Base-by-base conservation (phyloP, 2,113 vertebrate genomes). In the Neogobius melanostomus region DNA sequence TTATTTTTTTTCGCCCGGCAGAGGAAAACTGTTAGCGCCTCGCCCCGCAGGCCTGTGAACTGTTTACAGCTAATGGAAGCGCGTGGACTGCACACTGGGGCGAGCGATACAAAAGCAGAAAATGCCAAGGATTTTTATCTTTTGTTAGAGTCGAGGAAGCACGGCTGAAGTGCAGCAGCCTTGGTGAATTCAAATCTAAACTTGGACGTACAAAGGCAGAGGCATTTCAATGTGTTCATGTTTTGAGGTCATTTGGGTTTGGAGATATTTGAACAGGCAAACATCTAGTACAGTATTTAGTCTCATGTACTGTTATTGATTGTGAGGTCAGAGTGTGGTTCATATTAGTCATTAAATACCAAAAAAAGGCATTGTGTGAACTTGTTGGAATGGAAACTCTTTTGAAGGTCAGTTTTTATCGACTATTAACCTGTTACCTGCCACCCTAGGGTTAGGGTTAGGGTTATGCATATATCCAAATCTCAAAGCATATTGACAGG, bases 11-110 rank as follows among this genome's bases (percentile, higher is more conserved):
- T 6, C 59, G 47, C 69, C 28, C 61, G 4, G 6, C 47, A 54
- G 28, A 66, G 56, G 7, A 57, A 36, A 69, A 69, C 49, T 7
- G 68, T 65, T 48, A 42, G 46, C 63, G 72, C 72, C 51, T 50
- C 68, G 64, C 61, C 83, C 83, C 45, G 62, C 63, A 47, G 79
- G 59, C 52, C 43, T 51, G 45, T n/a, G 71, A 84, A 52, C 74
- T 72, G 45, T 60, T 64, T 17, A 64, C 21, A 59, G 69, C 48
- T 45, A 9, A 21, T 43, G 44, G 59, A 45, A 61, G 36, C 14
- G 36, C 59, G 15, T 45, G 59, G 42, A n/a, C 59, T 61, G 42
- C 14, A 43, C 59, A 44, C 42, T 12, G 59, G 53, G 42, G 59
- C 42, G 0, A 5, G 12, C 36, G 4, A 14, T 14, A 61, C 42